These are phyloP conservation scores for Limonius californicus DNA, from an alignment of 1,140 invertebrate species.

Conservation along the genomic window DNA sequence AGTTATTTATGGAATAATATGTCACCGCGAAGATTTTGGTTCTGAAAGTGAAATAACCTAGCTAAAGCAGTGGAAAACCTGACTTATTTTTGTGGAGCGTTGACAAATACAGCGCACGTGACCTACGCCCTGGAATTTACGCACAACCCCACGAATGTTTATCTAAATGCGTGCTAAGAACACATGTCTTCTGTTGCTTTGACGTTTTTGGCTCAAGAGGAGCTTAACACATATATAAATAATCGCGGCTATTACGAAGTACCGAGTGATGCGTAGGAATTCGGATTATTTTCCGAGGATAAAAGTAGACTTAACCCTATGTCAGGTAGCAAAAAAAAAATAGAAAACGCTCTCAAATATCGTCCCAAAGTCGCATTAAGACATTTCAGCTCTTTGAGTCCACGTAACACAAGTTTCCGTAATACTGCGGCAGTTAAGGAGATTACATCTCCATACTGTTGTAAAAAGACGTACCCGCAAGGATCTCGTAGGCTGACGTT, in stretches of 20 bases:
- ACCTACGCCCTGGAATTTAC: constrained; percentile 8
- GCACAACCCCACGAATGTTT: constrained; percentile 9
- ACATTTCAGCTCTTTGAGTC: neutral
- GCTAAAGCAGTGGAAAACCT: too few species aligned
- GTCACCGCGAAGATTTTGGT: too few species aligned
- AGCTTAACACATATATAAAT: neutral
- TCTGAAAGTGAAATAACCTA: too few species aligned
- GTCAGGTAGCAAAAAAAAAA: neutral
- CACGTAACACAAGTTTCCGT: constrained; percentile 10
- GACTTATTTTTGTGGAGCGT: constrained; percentile 2
- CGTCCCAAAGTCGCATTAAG: neutral
- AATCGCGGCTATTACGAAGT: neutral
- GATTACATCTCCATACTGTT: constrained; percentile 12
- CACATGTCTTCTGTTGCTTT: constrained; percentile 11
- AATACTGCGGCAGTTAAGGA: neutral
- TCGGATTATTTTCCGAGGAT: neutral
- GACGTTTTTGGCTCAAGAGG: neutral
- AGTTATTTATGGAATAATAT: too few species aligned
- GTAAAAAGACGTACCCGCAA: constrained; percentile 2
- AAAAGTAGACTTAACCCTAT: neutral
- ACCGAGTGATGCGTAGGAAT: neutral
- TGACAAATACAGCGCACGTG: constrained; percentile 15
- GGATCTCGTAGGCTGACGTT: neutral
- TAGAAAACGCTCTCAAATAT: neutral
- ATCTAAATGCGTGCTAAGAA: constrained; percentile 10